Evolutionary conservation across 2,113 vertebrate genomes (phyloP).

Genomic region (Pomatostomus ruficeps): DNA sequence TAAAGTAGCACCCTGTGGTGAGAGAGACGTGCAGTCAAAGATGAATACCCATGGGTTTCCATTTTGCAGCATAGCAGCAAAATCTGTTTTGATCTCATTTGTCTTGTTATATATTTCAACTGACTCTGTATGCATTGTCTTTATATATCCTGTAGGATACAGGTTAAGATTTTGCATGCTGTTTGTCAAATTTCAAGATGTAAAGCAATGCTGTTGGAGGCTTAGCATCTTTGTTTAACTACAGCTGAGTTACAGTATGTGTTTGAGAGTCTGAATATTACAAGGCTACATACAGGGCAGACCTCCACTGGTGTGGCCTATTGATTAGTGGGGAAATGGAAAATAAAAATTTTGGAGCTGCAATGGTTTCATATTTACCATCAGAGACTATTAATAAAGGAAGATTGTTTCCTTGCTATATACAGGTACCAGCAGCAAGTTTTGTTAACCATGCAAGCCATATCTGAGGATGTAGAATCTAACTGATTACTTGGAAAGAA

Average conservation of each 20-base stretch:
- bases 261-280: not conserved
- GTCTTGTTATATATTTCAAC: not conserved
- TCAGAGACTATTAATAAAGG: not conserved
- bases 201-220: not conserved
- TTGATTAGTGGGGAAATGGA: not conserved
- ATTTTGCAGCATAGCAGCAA: not conserved
- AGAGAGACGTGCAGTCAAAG: not conserved
- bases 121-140: not conserved
- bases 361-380: not conserved
- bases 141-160: not conserved
- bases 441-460: not conserved
- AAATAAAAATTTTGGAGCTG: not conserved
- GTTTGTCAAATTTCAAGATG: not conserved
- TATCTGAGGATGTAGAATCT: not conserved
- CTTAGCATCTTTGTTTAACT: not conserved
- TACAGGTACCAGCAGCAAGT: not conserved
- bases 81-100: not conserved
- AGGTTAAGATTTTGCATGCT: not conserved
- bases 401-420: not conserved
- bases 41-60: not conserved
- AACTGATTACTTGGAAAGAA: not conserved
- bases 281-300: not conserved
- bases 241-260: not conserved
- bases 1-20: not conserved
- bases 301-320: not conserved